phyloP scores from a whole-genome alignment of 2,888 invertebrate genomes.

The Minunthozetes semirufus region DNA sequence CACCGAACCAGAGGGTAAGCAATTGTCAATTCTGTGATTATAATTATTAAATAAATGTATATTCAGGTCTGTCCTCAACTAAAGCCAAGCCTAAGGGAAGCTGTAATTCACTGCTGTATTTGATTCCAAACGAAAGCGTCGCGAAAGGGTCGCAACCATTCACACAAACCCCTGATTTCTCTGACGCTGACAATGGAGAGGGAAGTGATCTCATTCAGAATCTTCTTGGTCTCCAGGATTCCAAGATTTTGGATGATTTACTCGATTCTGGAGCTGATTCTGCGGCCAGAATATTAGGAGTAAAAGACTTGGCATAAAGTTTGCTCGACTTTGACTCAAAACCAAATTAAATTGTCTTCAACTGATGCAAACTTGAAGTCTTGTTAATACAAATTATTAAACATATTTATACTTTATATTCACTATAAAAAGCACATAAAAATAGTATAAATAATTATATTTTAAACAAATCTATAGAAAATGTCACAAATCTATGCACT shows the following conservation, averaged over 20 bases:
- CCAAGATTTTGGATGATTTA: conserved; percentile 72
- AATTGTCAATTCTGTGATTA: neutral
- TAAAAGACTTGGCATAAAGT: conserved; percentile 47
- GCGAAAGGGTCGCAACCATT: conserved; percentile 1
- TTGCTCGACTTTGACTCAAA: neutral
- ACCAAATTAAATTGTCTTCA: neutral
- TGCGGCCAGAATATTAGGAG: conserved; percentile 78
- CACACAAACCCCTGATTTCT: neutral
- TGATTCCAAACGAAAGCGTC: conserved; percentile 25
- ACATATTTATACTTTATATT: neutral
- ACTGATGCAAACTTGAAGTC: neutral
- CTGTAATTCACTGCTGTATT: conserved; percentile 35
- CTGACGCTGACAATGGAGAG: conserved; percentile 41
- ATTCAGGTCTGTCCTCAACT: conserved; percentile 21
- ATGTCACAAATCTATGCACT: conserved; percentile 20
- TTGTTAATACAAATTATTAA: conserved; percentile 4
- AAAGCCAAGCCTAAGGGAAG: conserved; percentile 26
- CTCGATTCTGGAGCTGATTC: conserved; percentile 64
- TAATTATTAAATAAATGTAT: neutral
- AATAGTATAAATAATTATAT: neutral
- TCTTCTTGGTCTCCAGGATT: conserved; percentile 76
- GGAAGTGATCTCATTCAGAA: conserved; percentile 71
- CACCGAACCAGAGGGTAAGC: neutral
- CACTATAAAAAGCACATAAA: neutral
- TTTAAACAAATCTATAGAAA: neutral